Evolutionary conservation across 2,113 vertebrate species (phyloP).

Genomic region (Hippocampus comes): DNA sequence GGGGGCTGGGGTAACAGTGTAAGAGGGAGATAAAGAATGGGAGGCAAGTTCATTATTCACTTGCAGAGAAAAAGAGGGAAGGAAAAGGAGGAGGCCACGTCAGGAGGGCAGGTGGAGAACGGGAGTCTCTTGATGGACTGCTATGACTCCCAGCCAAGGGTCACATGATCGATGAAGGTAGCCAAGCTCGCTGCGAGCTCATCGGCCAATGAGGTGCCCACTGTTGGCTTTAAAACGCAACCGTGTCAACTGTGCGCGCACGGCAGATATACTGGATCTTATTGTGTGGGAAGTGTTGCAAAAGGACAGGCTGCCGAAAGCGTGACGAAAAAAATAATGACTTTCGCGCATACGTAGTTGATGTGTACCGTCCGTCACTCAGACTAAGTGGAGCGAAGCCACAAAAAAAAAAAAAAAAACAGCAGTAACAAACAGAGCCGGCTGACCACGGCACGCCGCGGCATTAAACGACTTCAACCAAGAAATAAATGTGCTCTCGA

Average conservation of each 20-base stretch:
- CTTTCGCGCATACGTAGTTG: too few species aligned
- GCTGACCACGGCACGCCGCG: background rate
- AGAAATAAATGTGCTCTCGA: background rate
- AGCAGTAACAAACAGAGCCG: background rate
- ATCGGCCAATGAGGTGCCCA: background rate
- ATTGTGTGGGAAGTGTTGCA: background rate
- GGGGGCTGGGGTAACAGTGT: background rate
- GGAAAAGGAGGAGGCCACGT: background rate
- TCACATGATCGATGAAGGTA: background rate
- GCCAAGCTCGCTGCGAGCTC: background rate
- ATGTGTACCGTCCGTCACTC: background rate
- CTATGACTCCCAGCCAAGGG: background rate
- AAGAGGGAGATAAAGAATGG: constrained; percentile 33
- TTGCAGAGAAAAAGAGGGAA: constrained; percentile 12
- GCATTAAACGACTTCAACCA: constrained; percentile 2
- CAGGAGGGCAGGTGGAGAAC: constrained; percentile 9
- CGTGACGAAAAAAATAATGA: background rate
- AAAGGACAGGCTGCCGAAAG: background rate
- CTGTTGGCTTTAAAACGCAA: background rate
- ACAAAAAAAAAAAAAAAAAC: background rate
- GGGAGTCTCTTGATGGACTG: background rate
- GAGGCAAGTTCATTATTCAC: constrained; percentile 40
- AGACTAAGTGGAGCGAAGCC: background rate
- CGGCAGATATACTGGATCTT: background rate
- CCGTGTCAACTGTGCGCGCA: background rate